Percentiles rank a stretch among this genome's conserved stretches.
phyloP scores from a whole-genome alignment of 1,140 invertebrate genomes.

The Solen grandis region DNA sequence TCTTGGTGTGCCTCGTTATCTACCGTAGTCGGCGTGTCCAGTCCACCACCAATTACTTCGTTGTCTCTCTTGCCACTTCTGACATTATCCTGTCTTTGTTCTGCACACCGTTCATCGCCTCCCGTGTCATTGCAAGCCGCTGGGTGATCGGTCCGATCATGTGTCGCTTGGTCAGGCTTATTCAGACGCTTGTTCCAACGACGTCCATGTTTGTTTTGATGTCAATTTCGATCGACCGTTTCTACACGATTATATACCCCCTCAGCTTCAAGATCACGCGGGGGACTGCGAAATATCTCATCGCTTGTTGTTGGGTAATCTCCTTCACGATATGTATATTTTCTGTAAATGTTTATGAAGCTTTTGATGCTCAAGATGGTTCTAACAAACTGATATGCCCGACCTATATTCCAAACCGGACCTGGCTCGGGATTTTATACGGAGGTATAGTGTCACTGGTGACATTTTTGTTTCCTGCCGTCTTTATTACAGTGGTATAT shows the following conservation, averaged over 20 bases:
- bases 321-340: conserved; percentile 55
- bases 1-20: conserved; percentile 73
- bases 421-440: conserved; percentile 61
- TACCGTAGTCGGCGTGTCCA: conserved; percentile 72
- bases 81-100: conserved; percentile 64
- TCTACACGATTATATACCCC: conserved; percentile 76
- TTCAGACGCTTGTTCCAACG: conserved; percentile 60
- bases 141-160: conserved; percentile 68
- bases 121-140: conserved; percentile 49
- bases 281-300: conserved; percentile 70
- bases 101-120: conserved; percentile 64
- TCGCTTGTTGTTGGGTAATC: conserved; percentile 60
- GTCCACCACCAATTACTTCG: conserved; percentile 78
- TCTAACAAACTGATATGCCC: conserved; percentile 50
- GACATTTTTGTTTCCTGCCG: conserved; percentile 60
- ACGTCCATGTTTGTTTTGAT: conserved; percentile 63
- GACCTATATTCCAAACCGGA: conserved; percentile 60
- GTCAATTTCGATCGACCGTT: conserved; percentile 72
- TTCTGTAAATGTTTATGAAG: conserved; percentile 68
- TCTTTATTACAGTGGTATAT: conserved; percentile 59
- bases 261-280: conserved; percentile 75
- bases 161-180: conserved; percentile 69
- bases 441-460: conserved; percentile 47
- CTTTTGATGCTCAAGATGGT: background rate
- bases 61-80: conserved; percentile 69